Evolutionary conservation across 2,888 invertebrate species (phyloP).

Genomic region (Sarcophaga subvicina): DNA sequence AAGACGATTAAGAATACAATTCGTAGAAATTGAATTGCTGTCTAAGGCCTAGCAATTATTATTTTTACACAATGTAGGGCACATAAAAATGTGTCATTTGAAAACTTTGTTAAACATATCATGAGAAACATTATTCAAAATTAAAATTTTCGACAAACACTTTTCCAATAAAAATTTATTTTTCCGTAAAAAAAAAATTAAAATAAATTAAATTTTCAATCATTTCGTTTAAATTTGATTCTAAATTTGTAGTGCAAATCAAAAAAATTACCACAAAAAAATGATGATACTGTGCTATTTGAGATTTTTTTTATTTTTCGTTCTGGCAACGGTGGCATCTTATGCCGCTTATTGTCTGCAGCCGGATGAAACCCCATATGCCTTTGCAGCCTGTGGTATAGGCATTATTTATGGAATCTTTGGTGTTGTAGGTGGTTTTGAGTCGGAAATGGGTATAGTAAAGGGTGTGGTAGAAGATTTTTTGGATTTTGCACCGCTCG

Average conservation of each 20-base stretch:
- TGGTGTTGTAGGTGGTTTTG: constrained; percentile 72
- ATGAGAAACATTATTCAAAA: background rate
- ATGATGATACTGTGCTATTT: background rate
- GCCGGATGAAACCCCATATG: constrained; percentile 72
- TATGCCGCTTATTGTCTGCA: constrained; percentile 72
- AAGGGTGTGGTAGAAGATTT: constrained; percentile 51
- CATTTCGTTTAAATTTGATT: background rate
- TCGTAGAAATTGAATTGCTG: background rate
- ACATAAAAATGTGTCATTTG: background rate
- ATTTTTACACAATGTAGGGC: background rate
- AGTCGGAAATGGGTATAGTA: constrained; percentile 39
- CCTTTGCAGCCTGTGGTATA: constrained; percentile 73
- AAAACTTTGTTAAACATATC: background rate
- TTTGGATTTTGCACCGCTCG: constrained; percentile 74
- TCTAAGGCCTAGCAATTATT: background rate
- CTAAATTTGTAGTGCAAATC: background rate
- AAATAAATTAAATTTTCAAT: background rate
- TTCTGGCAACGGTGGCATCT: constrained; percentile 47
- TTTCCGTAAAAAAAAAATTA: background rate
- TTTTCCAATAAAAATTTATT: background rate
- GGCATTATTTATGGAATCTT: constrained; percentile 74
- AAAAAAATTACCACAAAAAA: background rate
- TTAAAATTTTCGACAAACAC: background rate
- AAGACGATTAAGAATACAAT: too few species aligned
- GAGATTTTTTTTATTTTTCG: constrained; percentile 16